phyloP scores from a whole-genome alignment of 2,113 vertebrate species.

The Turdus rufiventris region DNA sequence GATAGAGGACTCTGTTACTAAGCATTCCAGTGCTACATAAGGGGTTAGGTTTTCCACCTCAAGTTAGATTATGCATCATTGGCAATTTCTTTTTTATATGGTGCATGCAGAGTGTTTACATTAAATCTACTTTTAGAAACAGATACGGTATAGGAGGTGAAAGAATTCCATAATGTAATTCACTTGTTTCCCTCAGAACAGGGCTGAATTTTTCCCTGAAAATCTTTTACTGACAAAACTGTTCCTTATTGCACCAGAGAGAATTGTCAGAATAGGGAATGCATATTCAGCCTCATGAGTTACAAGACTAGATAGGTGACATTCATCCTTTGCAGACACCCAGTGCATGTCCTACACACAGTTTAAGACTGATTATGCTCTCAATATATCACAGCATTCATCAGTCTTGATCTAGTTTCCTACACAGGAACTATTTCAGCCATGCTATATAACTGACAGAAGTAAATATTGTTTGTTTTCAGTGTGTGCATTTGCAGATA shows the following conservation, averaged over 20 bases:
- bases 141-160: neutral
- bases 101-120: neutral
- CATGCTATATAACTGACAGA: neutral
- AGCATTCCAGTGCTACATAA: slow-evolving; percentile 62
- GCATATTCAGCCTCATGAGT: neutral
- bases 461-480: neutral
- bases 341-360: neutral
- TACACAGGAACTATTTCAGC: neutral
- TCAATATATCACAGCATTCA: neutral
- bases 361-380: neutral
- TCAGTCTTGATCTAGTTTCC: neutral
- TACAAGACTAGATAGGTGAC: neutral
- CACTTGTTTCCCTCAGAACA: neutral
- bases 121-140: slow-evolving; percentile 21
- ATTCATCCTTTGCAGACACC: neutral
- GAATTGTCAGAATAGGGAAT: neutral
- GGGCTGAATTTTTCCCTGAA: neutral
- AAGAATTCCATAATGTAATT: neutral
- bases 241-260: neutral
- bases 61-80: slow-evolving; percentile 8
- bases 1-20: slow-evolving; percentile 82
- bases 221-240: neutral
- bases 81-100: neutral
- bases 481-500: neutral
- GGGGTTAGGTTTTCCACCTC: slow-evolving; percentile 57